Conservation (phyloP, 1,140 invertebrate genomes). For the Hestina assimilis region DNA sequence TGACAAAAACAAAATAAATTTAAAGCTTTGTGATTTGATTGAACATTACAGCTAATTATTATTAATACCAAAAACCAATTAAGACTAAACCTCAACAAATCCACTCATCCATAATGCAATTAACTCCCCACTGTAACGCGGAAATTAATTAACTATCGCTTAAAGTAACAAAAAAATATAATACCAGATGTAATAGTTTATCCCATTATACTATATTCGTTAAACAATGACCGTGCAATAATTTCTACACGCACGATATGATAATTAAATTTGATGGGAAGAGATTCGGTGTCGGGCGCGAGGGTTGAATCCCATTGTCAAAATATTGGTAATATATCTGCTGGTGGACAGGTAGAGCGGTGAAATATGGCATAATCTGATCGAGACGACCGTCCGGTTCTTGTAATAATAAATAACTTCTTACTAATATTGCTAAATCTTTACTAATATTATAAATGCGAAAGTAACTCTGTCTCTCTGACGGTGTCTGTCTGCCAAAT, state of each 20-base stretch:
- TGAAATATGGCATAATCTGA: constrained; percentile 61
- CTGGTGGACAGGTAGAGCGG: constrained; percentile 40
- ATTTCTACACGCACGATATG: constrained; percentile 69
- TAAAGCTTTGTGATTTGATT: constrained; percentile 4
- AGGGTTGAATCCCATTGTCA: constrained; percentile 57
- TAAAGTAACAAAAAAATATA: constrained; percentile 53
- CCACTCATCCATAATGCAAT: constrained; percentile 50
- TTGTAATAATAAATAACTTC: too few species aligned
- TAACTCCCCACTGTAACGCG: constrained; percentile 38
- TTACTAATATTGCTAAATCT: too few species aligned
- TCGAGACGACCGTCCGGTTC: constrained; percentile 25
- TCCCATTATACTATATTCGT: constrained; percentile 57
- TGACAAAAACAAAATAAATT: not conserved
- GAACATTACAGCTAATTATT: constrained; percentile 24
- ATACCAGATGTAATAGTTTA: constrained; percentile 61
- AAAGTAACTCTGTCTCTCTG: too few species aligned
- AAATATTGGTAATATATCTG: constrained; percentile 62
- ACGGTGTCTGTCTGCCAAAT: too few species aligned
- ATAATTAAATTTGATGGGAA: constrained; percentile 64
- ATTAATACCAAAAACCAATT: constrained; percentile 44
- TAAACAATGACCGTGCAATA: constrained; percentile 66
- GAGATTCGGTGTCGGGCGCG: constrained; percentile 40
- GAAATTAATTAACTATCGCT: constrained; percentile 65
- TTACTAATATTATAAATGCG: too few species aligned
- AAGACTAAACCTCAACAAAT: constrained; percentile 48